Evolutionary conservation across 2,888 invertebrate species (phyloP).

Genomic region (Hypsopygia costalis): DNA sequence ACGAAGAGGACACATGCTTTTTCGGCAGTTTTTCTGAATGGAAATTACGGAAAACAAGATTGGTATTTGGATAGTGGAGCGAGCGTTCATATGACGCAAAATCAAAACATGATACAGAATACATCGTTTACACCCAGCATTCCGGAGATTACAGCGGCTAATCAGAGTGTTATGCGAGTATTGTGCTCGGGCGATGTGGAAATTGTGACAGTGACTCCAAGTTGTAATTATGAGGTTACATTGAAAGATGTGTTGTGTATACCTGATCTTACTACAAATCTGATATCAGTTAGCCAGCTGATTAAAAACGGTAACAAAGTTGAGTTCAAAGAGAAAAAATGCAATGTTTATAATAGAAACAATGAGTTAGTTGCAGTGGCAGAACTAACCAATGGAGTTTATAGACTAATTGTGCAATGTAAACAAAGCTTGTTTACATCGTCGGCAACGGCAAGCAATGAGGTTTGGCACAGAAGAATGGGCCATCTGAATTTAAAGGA

Average conservation of each 20-base stretch:
- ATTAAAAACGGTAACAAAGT: constrained; percentile 14
- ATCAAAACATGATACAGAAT: constrained; percentile 10
- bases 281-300: constrained; percentile 17
- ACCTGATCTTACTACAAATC: constrained; percentile 14
- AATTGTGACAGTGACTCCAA: constrained; percentile 10
- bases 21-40: constrained; percentile 16
- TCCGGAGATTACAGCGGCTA: constrained; percentile 16
- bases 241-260: constrained; percentile 16
- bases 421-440: no score
- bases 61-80: constrained; percentile 20
- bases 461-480: constrained; percentile 16
- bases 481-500: constrained; percentile 19
- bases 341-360: no score
- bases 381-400: constrained; percentile 9
- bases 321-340: constrained; percentile 12
- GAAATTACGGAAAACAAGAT: constrained; percentile 12
- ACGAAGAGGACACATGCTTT: constrained; percentile 12
- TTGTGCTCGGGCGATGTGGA: constrained; percentile 12
- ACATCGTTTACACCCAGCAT: neutral
- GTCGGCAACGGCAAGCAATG: no score
- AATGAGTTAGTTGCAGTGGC: constrained; percentile 10
- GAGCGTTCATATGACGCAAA: constrained; percentile 14
- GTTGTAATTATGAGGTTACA: constrained; percentile 16
- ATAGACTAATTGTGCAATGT: neutral
- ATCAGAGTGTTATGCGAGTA: constrained; percentile 8